Evolutionary conservation across 2,797 vertebrate genomes (phyloP), one percentile per base, ranked within the genome.

Genomic region (Micromesistius poutassou): DNA sequence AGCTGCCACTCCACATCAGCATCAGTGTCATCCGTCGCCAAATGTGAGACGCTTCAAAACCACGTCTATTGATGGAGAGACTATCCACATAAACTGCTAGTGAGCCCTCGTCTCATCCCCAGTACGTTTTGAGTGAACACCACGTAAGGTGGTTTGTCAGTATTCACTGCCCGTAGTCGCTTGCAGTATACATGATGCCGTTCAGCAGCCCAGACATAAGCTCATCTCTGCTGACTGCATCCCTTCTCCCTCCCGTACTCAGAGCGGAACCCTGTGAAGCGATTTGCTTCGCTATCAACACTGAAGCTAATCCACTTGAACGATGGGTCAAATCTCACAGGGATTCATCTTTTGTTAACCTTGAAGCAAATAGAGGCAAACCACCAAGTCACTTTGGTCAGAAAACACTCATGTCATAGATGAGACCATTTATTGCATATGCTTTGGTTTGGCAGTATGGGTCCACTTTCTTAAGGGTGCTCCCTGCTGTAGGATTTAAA

Each of bases 1-100:
- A 50, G 80, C 66, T 74, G 33, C 8, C 62, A 75, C 9, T 42
- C 40, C 71, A n/a, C 25, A 75, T 79, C 74, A 22, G 46, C 28
- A 46, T 66, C 74, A 0, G 33, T 10, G 4, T 71, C 35, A 46
- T 77, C 62, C 31, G 1, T 10, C 4, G n/a, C 68, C 12, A 25
- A 25, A 62, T 62, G 55, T 25, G n/a, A 25, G n/a, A 19, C n/a
- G n/a, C 7, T 62, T 62, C 55, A 62, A n/a, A n/a, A 25, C 55
- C 22, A 3, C n/a, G n/a, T 25, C 22, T 10, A 9, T 62, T 5
- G 16, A 62, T 8, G 4, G 22, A 9, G 55, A 62, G 5, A n/a
- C 6, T 25, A 10, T 62, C 7, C 55, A 8, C n/a, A 8, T 25
- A 25, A n/a, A 62, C 55, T 5, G 55, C 55, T 25, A 8, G n/a